Conservation (phyloP, 2,888 invertebrate species). For the Eutolmus rufibarbis region DNA sequence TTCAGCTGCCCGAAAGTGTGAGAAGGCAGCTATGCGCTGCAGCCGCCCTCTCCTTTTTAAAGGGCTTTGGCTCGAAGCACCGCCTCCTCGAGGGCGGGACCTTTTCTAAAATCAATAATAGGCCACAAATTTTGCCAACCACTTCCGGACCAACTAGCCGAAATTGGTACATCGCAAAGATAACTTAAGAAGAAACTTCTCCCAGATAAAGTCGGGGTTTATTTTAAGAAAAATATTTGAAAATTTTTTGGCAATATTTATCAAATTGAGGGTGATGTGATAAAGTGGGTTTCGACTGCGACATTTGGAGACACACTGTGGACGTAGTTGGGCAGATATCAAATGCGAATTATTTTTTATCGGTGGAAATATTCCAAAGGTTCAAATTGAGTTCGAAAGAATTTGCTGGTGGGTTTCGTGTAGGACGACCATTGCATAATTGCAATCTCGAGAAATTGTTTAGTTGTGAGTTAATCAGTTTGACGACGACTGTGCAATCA, state of each 20-base stretch:
- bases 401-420: not conserved
- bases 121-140: not conserved
- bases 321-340: not conserved
- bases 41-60: not conserved
- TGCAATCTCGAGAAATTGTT: not conserved
- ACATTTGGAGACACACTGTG: not conserved
- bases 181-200: not conserved
- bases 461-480: not conserved
- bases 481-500: not conserved
- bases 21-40: not conserved
- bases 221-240: not conserved
- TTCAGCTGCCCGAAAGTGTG: not conserved
- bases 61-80: not conserved
- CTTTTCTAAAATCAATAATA: conserved; percentile 13
- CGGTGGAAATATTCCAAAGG: not conserved
- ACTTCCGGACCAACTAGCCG: not conserved
- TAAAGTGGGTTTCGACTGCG: not conserved
- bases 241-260: not conserved
- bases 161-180: not conserved
- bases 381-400: not conserved
- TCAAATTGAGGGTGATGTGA: not conserved
- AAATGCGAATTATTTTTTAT: conserved; percentile 24
- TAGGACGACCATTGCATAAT: conserved; percentile 11
- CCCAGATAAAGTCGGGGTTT: not conserved
- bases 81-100: conserved; percentile 7